Evolutionary conservation across 2,888 invertebrate genomes (phyloP).

Genomic region (Dasypogon diadema): DNA sequence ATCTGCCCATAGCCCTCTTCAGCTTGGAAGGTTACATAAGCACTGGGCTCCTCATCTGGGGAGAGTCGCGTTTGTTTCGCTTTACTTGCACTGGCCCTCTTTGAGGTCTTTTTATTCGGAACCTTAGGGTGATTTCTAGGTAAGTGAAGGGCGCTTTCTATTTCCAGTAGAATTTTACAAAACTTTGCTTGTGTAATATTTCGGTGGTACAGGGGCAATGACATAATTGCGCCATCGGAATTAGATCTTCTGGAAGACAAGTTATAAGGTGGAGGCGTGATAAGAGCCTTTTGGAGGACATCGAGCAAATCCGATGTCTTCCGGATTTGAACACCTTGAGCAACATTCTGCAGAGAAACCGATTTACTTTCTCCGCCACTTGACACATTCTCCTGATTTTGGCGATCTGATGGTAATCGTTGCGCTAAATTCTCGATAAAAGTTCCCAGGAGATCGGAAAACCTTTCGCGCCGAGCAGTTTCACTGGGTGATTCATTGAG

Average conservation of each 20-base stretch:
- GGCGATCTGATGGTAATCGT: slow-evolving; percentile 51
- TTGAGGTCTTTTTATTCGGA: slow-evolving; percentile 63
- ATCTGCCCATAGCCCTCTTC: slow-evolving; percentile 60
- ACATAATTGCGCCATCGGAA: slow-evolving; percentile 16
- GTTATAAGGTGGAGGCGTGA: slow-evolving; percentile 50
- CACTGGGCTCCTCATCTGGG: slow-evolving; percentile 70
- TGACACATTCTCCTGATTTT: not conserved
- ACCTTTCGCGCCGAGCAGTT: slow-evolving; percentile 36
- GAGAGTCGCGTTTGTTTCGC: slow-evolving; percentile 61
- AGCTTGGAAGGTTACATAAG: slow-evolving; percentile 75
- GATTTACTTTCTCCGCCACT: not conserved
- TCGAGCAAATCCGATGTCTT: slow-evolving; percentile 66
- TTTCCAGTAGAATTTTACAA: slow-evolving; percentile 70
- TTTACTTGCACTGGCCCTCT: slow-evolving; percentile 60
- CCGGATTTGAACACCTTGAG: slow-evolving; percentile 55
- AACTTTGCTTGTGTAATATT: slow-evolving; percentile 33
- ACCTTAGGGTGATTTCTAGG: slow-evolving; percentile 67
- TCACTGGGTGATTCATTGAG: not conserved
- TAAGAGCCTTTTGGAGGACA: slow-evolving; percentile 65
- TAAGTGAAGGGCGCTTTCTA: slow-evolving; percentile 73
- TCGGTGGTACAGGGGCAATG: not conserved
- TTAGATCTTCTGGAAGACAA: not conserved
- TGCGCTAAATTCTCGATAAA: slow-evolving; percentile 57
- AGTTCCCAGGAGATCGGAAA: slow-evolving; percentile 53
- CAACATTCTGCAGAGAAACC: not conserved